Conservation (phyloP, 2,797 vertebrate species). For the Parauchenoglanis punctatus region DNA sequence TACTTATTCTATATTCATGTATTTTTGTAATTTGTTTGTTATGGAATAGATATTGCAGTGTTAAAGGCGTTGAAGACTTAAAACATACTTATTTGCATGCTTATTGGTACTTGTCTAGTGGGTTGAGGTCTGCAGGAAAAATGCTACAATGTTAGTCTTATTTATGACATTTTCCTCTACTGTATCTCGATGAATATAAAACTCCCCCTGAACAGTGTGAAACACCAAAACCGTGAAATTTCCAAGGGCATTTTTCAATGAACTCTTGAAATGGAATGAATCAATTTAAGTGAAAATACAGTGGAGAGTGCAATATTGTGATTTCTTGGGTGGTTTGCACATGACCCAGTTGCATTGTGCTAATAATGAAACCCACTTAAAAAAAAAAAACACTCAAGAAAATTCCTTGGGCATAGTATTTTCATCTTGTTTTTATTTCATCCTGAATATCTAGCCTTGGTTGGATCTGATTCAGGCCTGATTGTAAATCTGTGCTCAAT, state of each 20-base stretch:
- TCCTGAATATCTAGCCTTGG: background rate
- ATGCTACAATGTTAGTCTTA: background rate
- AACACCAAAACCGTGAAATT: background rate
- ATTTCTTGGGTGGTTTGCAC: constrained; percentile 6
- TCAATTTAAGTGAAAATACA: constrained; percentile 3
- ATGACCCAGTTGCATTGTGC: background rate
- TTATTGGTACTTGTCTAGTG: background rate
- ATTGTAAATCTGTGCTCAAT: background rate
- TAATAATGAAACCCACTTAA: background rate
- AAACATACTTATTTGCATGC: background rate
- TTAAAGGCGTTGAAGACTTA: background rate
- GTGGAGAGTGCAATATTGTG: background rate
- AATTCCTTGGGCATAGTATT: background rate
- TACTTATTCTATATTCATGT: background rate
- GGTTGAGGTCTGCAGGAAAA: background rate
- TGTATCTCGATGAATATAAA: background rate
- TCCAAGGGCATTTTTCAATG: background rate
- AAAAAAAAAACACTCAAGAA: background rate
- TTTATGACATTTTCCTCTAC: background rate
- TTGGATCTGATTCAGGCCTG: background rate
- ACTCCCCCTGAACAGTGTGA: background rate
- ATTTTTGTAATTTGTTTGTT: background rate
- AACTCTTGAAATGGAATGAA: background rate
- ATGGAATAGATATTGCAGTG: background rate
- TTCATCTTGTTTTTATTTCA: background rate